These are phyloP conservation scores for Psittacus erithacus DNA, from an alignment of 2,113 vertebrate species.

Conservation along the genomic window DNA sequence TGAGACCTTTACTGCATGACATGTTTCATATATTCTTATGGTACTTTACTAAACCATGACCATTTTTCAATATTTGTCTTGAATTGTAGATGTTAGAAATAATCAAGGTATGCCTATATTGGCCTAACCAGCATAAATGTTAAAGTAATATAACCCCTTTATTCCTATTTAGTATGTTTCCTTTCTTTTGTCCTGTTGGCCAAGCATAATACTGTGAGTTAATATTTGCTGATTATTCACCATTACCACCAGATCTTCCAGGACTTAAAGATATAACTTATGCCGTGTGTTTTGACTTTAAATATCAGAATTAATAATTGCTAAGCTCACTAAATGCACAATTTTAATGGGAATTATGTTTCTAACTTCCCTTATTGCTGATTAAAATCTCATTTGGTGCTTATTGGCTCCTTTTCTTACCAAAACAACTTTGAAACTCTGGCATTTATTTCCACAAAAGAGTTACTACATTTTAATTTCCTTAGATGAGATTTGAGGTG, in stretches of 20 bases:
- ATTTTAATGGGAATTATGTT: not conserved
- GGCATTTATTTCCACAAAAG: not conserved
- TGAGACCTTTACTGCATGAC: not conserved
- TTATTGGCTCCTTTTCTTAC: not conserved
- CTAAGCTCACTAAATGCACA: not conserved
- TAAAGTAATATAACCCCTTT: not conserved
- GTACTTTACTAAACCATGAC: not conserved
- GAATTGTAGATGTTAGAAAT: not conserved
- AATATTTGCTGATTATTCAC: not conserved
- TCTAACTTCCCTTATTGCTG: not conserved
- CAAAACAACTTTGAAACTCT: not conserved
- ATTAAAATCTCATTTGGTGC: not conserved
- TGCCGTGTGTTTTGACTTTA: not conserved
- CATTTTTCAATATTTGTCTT: not conserved
- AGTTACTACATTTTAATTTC: not conserved
- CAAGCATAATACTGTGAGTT: not conserved
- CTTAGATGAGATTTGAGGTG: not conserved
- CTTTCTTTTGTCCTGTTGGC: not conserved
- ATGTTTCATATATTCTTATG: not conserved
- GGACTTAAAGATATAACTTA: not conserved
- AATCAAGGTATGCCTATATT: not conserved
- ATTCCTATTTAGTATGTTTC: not conserved
- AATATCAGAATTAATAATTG: not conserved
- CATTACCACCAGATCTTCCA: not conserved
- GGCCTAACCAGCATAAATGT: not conserved